Evolutionary conservation across 2,888 invertebrate genomes (phyloP), one percentile per base, ranked within the genome.

Genomic region (Volucella bombylans): DNA sequence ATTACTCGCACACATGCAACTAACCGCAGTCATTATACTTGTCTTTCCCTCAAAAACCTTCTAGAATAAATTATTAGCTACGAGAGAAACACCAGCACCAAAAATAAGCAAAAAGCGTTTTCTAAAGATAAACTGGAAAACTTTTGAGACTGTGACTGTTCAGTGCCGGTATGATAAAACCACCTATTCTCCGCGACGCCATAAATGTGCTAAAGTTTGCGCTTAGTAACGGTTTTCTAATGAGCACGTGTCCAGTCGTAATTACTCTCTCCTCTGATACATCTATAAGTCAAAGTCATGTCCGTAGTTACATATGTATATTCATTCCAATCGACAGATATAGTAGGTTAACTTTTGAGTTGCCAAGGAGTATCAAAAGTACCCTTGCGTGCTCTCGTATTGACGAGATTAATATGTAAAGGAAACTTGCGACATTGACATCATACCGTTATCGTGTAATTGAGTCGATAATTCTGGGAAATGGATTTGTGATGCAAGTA

Each of bases 61-160:
- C 61, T 65, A 69, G 73, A 78, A 82, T 78, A 79, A 82, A 74
- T 79, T 83, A 83, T 83, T 65, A 79, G 65, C 59, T 64, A 57
- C 52, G 52, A 57, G 18, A 12, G 39, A 23, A 23, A 23, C 18
- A 2, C 18, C 18, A 23, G 18, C 18, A 23, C 9, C 14, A 45
- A 50, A 67, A 67, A 59, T 67, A 45, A 69, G 41, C 50, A 64
- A 68, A 50, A 41, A 72, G 73, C 69, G 52, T 82, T 82, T 67
- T 67, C 11, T 47, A 43, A 54, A 61, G 68, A 68, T 77, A 82
- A 73, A 78, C 72, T 72, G 49, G 67, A 65, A 74, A 83, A 83
- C 69, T 83, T 73, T 79, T 79, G 73, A 73, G 69, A 73, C 73
- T 73, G 6, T 31, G 55, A 68, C 62, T 68, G 82, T 62, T 57